Evolutionary conservation across 2,888 invertebrate genomes (phyloP), one percentile per base, ranked within the genome.

Genomic region (Drosophila paramelanica): DNA sequence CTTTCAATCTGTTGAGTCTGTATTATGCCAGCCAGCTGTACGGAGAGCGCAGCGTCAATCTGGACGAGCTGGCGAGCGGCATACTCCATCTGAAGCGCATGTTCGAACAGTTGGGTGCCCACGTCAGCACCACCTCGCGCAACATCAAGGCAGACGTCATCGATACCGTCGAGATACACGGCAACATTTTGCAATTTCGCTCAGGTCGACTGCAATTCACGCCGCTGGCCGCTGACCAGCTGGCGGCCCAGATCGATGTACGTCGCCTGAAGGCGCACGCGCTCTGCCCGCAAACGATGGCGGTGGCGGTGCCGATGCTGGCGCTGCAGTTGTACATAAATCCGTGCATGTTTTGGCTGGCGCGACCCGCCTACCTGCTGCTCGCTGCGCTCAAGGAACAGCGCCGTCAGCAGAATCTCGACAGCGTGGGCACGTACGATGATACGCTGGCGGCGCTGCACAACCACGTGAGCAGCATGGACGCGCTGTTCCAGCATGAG

Each of bases 321-420:
- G 95, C 95, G 88, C 91, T 96, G 39, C 95, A 96, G 90, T 92
- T 96, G 73, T 97, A 97, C 88, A 94, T 96, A 39, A 97, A 97
- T 93, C 96, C 96, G 0, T 93, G 94, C 33, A 92, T 96, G 72
- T 95, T 95, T 88, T 95, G 95, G 92, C 88, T 96, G 23, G 93
- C 95, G 36, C 94, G 95, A 73, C 94, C 95, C 0, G 94, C 95
- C 0, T 92, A 96, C 45, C 89, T 96, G 52, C 91, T 93, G 36
- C 79, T 94, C 50, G 92, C 93, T 50, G 90, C 91, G 0, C 72
- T 90, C 46, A 89, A 90, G 67, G 67, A 91, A 20, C 77, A 88
- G 46, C 73, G 76, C 0, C 88, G 84, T n/a, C 85, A 79, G 2
- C 65, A 55, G 3, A 49, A n/a, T 0, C 14, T 49, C 2, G 50